Base-by-base conservation (phyloP, 2,113 vertebrate species). In the Lontra canadensis region DNA sequence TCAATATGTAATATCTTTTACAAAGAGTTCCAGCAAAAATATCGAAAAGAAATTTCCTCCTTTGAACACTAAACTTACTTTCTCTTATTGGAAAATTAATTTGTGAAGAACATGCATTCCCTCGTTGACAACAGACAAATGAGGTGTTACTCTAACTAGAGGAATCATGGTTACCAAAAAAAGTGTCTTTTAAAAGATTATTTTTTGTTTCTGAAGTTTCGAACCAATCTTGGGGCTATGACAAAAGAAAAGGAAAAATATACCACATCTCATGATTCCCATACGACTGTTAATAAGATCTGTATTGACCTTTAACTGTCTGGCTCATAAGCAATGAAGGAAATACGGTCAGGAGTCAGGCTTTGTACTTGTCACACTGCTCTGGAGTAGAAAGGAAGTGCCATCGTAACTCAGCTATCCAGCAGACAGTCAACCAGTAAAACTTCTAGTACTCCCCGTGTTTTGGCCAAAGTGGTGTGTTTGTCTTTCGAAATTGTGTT, bases 71-170 rank as follows among this genome's bases (percentile, higher is more conserved):
- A 59, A 90, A 94, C 96, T 95, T 59, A 47, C 44, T 96, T 96
- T 90, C 88, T 96, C 74, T 96, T 55, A 86, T 84, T 96, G 97
- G 97, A 96, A 98, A 98, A 98, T 96, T 95, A 95, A 96, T 96
- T 97, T 95, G 71, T 44, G 20, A 94, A 69, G 88, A 88, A 14
- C 83, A 95, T 79, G 61, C 26, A 39, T 93, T 94, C 73, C 73
- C 80, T 94, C 76, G 63, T 31, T 92, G 96, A 89, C 71, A 81
- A 96, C 69, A 44, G 94, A 96, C 87, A 97, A 97, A 97, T 95
- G 97, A 97, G 55, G 97, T 98, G 98, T 81, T 97, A 83, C 34
- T 80, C 87, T 94, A 96, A 96, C 78, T 59, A 83, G 88, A 86
- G 57, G 78, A 81, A 96, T 36, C 83, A 92, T 61, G 61, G 17